Conservation (phyloP, 2,113 vertebrate genomes). For the Embiotoca jacksoni region DNA sequence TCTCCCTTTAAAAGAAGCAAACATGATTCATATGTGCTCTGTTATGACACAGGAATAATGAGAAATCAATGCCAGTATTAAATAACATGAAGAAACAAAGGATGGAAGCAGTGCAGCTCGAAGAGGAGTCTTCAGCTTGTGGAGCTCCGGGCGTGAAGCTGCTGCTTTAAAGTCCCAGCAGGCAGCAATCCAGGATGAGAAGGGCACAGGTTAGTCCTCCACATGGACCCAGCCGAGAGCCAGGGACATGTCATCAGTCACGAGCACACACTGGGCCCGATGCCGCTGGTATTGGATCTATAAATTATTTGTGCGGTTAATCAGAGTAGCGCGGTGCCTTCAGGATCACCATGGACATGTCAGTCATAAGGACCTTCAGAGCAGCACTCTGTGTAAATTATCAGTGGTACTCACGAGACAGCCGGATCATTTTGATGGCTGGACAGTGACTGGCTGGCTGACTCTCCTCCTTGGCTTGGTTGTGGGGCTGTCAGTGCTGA, state of each 20-base stretch:
- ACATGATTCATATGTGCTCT: constrained; percentile 26
- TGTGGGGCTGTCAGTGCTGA: constrained; percentile 65
- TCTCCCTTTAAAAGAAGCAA: constrained; percentile 40
- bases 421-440: constrained; percentile 61
- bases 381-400: constrained; percentile 52
- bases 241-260: constrained; percentile 48
- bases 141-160: neutral
- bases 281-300: constrained; percentile 52
- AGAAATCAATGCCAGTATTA: constrained; percentile 46
- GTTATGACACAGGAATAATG: constrained; percentile 45
- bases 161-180: constrained; percentile 42
- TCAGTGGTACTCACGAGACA: constrained; percentile 53
- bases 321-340: constrained; percentile 44
- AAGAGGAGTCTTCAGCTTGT: constrained; percentile 16
- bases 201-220: constrained; percentile 55
- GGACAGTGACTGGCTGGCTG: constrained; percentile 66
- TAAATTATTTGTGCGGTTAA: constrained; percentile 59
- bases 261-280: constrained; percentile 34
- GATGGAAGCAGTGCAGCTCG: constrained; percentile 8
- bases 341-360: constrained; percentile 41
- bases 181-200: constrained; percentile 34
- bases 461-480: constrained; percentile 52
- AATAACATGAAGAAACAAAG: constrained; percentile 22
- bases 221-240: constrained; percentile 53
- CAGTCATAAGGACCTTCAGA: constrained; percentile 37